Conservation (phyloP, 2,113 vertebrate species). For the Sarotherodon lohbergeri region DNA sequence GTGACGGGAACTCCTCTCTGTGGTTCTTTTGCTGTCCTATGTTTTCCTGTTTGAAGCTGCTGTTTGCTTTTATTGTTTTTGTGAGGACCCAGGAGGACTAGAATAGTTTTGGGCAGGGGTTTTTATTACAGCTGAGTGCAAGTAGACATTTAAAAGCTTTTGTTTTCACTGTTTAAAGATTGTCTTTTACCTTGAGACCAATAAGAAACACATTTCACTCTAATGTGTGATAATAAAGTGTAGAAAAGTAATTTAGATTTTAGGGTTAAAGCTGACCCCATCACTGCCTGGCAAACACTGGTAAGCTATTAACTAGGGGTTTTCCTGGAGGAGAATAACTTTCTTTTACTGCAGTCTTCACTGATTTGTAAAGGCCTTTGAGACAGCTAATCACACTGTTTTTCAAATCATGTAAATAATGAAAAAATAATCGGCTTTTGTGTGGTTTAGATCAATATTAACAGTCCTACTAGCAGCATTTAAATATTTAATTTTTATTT, state of each 20-base stretch:
- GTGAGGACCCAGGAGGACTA: neutral
- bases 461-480: accelerated
- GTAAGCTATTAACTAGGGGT: neutral
- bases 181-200: neutral
- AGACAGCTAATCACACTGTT: neutral
- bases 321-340: neutral
- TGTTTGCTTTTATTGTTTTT: neutral
- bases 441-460: neutral
- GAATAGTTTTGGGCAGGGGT: neutral
- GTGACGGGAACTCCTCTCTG: neutral
- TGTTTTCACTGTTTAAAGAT: neutral
- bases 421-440: neutral
- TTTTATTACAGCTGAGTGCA: neutral
- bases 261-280: neutral
- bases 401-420: neutral
- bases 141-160: neutral
- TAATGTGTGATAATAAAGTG: neutral
- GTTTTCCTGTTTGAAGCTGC: neutral
- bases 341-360: neutral
- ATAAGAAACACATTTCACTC: neutral
- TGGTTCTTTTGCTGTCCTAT: neutral
- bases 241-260: neutral
- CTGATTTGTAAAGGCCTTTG: neutral
- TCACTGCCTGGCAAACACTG: neutral
- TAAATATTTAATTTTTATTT: neutral